Percentiles rank a stretch among this genome's conserved stretches.
phyloP scores from a whole-genome alignment of 2,113 vertebrate species.

The Coracopsis vasa region DNA sequence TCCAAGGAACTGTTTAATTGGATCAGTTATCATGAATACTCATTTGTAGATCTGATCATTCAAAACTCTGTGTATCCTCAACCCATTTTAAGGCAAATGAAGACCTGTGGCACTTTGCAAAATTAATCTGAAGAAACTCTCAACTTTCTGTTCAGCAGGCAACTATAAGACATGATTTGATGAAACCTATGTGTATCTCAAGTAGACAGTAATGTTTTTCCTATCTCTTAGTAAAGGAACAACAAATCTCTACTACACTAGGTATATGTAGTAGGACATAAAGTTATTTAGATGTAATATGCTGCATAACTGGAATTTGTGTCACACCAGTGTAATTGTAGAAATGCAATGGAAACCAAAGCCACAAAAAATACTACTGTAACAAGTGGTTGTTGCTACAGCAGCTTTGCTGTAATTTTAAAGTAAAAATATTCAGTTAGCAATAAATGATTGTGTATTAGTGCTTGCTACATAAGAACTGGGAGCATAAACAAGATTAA shows the following conservation, averaged over 20 bases:
- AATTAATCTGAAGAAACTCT: neutral
- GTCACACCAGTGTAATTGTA: neutral
- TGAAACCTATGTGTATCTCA: neutral
- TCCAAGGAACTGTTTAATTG: neutral
- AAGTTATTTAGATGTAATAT: neutral
- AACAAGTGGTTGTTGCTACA: neutral
- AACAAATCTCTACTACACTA: neutral
- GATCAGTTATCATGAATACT: neutral
- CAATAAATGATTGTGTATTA: neutral
- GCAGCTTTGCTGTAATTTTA: neutral
- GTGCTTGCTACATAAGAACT: neutral
- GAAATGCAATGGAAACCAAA: neutral
- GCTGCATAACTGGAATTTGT: neutral
- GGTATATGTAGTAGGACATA: neutral
- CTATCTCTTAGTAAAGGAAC: neutral
- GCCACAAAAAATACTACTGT: neutral
- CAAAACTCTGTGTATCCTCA: neutral
- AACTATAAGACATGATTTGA: neutral
- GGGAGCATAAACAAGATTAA: neutral
- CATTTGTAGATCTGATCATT: neutral
- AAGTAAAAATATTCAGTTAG: neutral
- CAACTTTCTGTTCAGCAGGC: neutral
- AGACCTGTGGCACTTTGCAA: neutral
- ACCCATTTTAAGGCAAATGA: neutral
- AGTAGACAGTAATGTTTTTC: neutral